Percentiles rank a stretch among this genome's conserved stretches.
These are phyloP conservation scores for Stomatorhinus ivindoensis DNA, from an alignment of 2,113 vertebrate species.

Conservation along the genomic window DNA sequence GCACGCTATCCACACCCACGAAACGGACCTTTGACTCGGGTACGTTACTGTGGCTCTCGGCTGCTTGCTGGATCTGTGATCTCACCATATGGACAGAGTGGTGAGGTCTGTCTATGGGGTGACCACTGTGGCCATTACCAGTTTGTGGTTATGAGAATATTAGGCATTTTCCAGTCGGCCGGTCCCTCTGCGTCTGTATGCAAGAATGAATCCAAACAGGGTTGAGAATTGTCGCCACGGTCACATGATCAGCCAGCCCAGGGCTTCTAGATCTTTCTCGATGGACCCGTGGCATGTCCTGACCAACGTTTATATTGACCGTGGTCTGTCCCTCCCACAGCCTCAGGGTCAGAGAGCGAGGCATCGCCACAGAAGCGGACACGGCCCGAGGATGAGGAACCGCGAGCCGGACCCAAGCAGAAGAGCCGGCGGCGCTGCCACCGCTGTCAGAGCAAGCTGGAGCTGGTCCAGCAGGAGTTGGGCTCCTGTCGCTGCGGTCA, in stretches of 20 bases:
- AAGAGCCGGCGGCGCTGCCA: constrained; percentile 93
- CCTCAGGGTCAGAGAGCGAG: constrained; percentile 85
- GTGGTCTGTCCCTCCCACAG: constrained; percentile 41
- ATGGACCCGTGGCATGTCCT: not conserved
- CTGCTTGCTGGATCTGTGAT: not conserved
- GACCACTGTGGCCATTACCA: not conserved
- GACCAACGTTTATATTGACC: not conserved
- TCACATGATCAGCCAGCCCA: not conserved
- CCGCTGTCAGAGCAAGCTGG: constrained; percentile 97
- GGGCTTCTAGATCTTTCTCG: not conserved
- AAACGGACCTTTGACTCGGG: constrained; percentile 81
- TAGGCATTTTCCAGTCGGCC: not conserved
- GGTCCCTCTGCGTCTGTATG: not conserved
- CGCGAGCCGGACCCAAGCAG: constrained; percentile 76
- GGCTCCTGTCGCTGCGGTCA: constrained; percentile 96
- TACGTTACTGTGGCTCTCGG: constrained; percentile 41
- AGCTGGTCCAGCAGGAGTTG: constrained; percentile 95
- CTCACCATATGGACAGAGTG: not conserved
- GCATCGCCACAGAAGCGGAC: constrained; percentile 84
- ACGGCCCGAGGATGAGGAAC: constrained; percentile 71
- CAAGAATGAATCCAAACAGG: not conserved
- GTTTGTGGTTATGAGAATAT: not conserved
- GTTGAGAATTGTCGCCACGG: not conserved
- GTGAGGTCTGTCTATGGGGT: not conserved
- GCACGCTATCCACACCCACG: constrained; percentile 73